Evolutionary conservation across 1,140 invertebrate genomes (phyloP).

Genomic region (Theocolax elegans): DNA sequence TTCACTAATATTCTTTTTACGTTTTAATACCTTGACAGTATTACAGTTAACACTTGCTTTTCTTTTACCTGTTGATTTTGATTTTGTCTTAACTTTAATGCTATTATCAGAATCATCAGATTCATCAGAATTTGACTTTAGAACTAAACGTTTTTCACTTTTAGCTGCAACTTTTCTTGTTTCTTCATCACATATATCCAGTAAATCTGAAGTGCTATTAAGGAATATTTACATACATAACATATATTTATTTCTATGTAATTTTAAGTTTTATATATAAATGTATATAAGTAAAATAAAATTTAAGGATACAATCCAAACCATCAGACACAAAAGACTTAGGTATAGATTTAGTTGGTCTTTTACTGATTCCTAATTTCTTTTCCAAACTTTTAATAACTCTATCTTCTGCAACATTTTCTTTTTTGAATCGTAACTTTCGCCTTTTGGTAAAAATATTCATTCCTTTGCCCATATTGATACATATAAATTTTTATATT

Average conservation of each 20-base stretch:
- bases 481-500: no score
- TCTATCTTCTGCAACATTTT: slow-evolving; percentile 83
- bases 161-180: slow-evolving; percentile 73
- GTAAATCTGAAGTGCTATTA: slow-evolving; percentile 70
- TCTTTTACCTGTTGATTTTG: slow-evolving; percentile 23
- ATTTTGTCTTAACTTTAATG: slow-evolving; percentile 45
- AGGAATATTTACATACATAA: slow-evolving; percentile 33
- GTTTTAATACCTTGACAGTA: no score
- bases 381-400: slow-evolving; percentile 86
- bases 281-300: no score
- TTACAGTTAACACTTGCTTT: slow-evolving; percentile 6
- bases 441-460: slow-evolving; percentile 60
- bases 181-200: slow-evolving; percentile 83
- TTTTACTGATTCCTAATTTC: slow-evolving; percentile 83
- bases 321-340: slow-evolving; percentile 85
- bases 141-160: slow-evolving; percentile 73
- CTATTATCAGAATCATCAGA: slow-evolving; percentile 66
- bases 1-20: slow-evolving; percentile 14
- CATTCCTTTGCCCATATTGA: not conserved
- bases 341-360: slow-evolving; percentile 78
- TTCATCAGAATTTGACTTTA: slow-evolving; percentile 74
- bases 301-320: slow-evolving; percentile 89
- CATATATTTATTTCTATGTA: not conserved
- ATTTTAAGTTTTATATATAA: no score
- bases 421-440: slow-evolving; percentile 73